Base-by-base conservation (phyloP, 35 echinoderm and acorn worm species). In the Heliocidaris tuberculata region DNA sequence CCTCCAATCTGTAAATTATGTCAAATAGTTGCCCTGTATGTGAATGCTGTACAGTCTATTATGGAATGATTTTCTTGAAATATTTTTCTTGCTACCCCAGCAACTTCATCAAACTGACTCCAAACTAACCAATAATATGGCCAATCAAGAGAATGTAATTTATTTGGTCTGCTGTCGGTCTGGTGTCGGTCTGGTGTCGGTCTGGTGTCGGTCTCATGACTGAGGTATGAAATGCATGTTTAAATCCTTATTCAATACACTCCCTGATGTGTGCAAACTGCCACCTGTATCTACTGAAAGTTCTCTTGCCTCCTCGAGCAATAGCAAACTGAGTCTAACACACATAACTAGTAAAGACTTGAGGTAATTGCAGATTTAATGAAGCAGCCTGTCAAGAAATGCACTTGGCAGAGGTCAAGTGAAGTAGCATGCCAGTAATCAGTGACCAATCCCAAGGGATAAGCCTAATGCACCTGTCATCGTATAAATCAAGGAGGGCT, bases 1-100 rank as follows among this genome's bases (percentile, higher is more conserved):
- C 97, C 97, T 85, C 95, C 97, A 97, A 98, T 97, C 97, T 98
- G 93, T 31, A 96, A 90, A 27, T 24, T 6, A 27, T 7, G 5
- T 27, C 65, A 78, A 78, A 78, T n/a, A 78, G 65, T 78, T 78
- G 65, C 7, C 7, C 27, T 78, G 19, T n/a, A 78, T n/a, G 2
- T 27, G 7, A 56, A 5, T 78, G 6, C 0, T n/a, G 6, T 5
- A n/a, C 10, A 78, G 4, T 78, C 17, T 78, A 78, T 78, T 24
- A n/a, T n/a, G 27, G 52, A 56, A 9, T 2, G 35, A 56, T 12
- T 12, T 56, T 56, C 52, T 0, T 15, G 1, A 56, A 56, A 56
- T 10, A 56, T 56, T 9, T 19, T 24, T 78, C 6, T 78, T 5
- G 24, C 6, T 78, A n/a, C 7, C 65, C 65, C 27, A 27, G 65